Percentiles rank a stretch among this genome's conserved stretches.
These are phyloP conservation scores for Cacatua alba DNA, from an alignment of 2,113 vertebrate species.

Conservation along the genomic window DNA sequence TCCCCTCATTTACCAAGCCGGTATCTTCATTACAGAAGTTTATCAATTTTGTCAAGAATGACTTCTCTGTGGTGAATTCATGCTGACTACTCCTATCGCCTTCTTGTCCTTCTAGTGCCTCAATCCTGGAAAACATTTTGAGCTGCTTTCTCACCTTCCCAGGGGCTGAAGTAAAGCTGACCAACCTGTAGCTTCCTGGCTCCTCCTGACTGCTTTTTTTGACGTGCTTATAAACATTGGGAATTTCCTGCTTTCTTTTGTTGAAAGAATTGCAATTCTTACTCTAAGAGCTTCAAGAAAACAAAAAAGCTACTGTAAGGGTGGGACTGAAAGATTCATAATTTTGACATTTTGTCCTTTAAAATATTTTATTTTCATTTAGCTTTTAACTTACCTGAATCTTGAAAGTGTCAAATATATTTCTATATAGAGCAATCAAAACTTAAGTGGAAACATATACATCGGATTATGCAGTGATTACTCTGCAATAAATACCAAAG, in stretches of 20 bases:
- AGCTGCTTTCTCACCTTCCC: background rate
- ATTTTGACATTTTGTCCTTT: background rate
- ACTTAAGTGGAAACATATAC: background rate
- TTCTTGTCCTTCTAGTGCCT: background rate
- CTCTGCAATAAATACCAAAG: background rate
- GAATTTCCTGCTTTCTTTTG: background rate
- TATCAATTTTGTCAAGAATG: background rate
- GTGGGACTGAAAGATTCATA: background rate
- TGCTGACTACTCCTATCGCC: background rate
- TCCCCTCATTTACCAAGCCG: background rate
- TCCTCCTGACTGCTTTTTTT: background rate
- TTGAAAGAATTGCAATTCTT: background rate
- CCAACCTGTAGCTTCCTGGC: background rate
- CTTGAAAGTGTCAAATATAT: background rate
- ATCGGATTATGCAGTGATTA: background rate
- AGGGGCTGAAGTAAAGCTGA: background rate
- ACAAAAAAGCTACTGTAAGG: background rate
- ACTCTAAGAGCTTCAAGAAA: background rate
- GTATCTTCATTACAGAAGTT: background rate
- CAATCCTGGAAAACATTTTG: too few relatives aligned
- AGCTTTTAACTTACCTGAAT: background rate
- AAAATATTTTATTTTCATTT: background rate
- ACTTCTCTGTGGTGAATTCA: background rate
- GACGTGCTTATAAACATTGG: background rate
- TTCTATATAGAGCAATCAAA: background rate